Percentiles rank a stretch among this genome's conserved stretches.
phyloP scores from a whole-genome alignment of 64 coral and sea anemone species.

The Actinia equina region DNA sequence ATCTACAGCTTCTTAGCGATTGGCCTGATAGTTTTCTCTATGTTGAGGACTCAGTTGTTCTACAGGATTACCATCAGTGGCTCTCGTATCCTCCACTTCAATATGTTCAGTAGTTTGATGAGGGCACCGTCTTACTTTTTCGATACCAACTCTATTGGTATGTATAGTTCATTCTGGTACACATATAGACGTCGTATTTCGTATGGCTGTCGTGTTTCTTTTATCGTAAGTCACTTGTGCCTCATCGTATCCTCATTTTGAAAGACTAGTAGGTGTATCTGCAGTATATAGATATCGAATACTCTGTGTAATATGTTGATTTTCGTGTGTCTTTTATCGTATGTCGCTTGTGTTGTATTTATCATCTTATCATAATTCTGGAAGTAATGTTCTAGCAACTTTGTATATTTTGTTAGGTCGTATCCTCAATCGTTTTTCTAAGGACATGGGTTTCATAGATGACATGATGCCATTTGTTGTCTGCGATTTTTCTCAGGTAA shows the following conservation, averaged over 20 bases:
- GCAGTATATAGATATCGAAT: too few relatives aligned
- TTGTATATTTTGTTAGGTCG: conserved; percentile 36
- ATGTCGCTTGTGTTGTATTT: too few relatives aligned
- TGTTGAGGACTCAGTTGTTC: conserved; percentile 62
- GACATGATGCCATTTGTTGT: conserved; percentile 73
- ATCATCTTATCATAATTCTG: too few relatives aligned
- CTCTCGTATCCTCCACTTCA: conserved; percentile 58
- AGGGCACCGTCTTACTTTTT: conserved; percentile 75
- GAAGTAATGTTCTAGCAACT: too few relatives aligned
- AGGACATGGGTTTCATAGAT: conserved; percentile 67
- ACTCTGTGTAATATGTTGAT: too few relatives aligned
- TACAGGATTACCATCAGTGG: conserved; percentile 63
- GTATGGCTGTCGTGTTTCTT: background rate
- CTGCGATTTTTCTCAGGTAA: conserved; percentile 61
- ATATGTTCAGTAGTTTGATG: conserved; percentile 62
- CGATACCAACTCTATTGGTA: conserved; percentile 88
- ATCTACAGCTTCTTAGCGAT: conserved; percentile 61
- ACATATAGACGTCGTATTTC: background rate
- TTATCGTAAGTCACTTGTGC: background rate
- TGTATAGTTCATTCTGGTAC: background rate
- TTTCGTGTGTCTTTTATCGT: too few relatives aligned
- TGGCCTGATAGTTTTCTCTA: conserved; percentile 53
- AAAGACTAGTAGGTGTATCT: too few relatives aligned
- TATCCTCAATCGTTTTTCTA: conserved; percentile 74
- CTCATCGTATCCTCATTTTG: too few relatives aligned